A percentile compares a stretch with the other conserved stretches of the same genome.
Conservation (phyloP, 1,140 invertebrate species). For the Meloidogyne chitwoodi region DNA sequence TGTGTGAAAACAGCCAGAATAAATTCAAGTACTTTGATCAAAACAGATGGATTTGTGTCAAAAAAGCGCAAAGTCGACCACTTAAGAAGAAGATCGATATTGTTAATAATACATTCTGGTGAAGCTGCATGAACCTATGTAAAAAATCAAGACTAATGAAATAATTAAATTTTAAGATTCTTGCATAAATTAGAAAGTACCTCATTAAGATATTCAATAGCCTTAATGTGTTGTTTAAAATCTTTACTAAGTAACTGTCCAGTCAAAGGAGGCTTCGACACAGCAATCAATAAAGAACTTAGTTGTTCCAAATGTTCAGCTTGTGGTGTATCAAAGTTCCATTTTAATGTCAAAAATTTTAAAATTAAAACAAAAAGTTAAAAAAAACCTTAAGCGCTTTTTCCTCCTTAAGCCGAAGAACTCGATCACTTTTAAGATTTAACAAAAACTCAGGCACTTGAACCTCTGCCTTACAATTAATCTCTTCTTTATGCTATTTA, state of each 20-base stretch:
- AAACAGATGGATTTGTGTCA: slow-evolving; percentile 93
- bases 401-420: slow-evolving; percentile 29
- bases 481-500: not conserved
- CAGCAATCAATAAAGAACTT: slow-evolving; percentile 79
- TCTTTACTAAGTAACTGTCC: slow-evolving; percentile 88
- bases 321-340: slow-evolving; percentile 84
- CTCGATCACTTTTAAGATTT: slow-evolving; percentile 13
- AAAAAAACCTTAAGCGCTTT: slow-evolving; percentile 27
- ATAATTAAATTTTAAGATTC: no score
- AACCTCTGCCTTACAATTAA: not conserved
- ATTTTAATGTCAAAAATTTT: slow-evolving; percentile 70
- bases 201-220: slow-evolving; percentile 81
- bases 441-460: slow-evolving; percentile 6
- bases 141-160: no score
- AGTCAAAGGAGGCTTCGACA: slow-evolving; percentile 68
- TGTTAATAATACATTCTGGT: slow-evolving; percentile 75
- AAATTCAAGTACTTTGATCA: slow-evolving; percentile 89
- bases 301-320: slow-evolving; percentile 88
- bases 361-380: not conserved
- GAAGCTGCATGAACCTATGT: slow-evolving; percentile 73
- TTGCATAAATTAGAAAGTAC: slow-evolving; percentile 62
- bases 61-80: slow-evolving; percentile 94
- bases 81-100: slow-evolving; percentile 88
- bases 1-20: slow-evolving; percentile 75
- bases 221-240: slow-evolving; percentile 92